Percentiles rank a stretch among this genome's conserved stretches.
Evolutionary conservation across 2,888 invertebrate genomes (phyloP).

Genomic region (Augiades crinisus): DNA sequence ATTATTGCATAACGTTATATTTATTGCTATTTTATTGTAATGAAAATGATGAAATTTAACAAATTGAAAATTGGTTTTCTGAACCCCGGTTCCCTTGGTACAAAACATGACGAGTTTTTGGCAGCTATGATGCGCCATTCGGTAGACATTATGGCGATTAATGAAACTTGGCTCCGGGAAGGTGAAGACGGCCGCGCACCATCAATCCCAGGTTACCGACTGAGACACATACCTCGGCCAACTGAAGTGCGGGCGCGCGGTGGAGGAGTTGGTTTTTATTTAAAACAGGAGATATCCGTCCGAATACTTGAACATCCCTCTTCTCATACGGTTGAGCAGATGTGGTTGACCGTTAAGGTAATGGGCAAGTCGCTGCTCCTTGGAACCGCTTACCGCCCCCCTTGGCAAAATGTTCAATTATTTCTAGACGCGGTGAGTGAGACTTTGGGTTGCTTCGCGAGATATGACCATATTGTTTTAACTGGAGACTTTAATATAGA

Average conservation of each 20-base stretch:
- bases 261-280: not conserved
- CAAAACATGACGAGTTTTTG: not conserved
- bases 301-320: not conserved
- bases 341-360: not conserved
- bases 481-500: no score
- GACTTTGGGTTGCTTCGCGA: not conserved
- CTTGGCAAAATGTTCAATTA: not conserved
- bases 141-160: not conserved
- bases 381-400: not conserved
- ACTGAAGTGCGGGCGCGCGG: not conserved
- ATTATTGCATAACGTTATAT: not conserved
- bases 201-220: no score
- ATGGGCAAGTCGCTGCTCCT: not conserved
- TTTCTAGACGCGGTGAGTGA: not conserved
- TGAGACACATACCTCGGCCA: not conserved
- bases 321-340: not conserved
- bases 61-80: not conserved
- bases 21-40: not conserved
- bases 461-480: not conserved
- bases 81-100: not conserved
- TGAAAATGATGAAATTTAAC: not conserved
- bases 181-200: not conserved
- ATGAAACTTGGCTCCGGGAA: not conserved
- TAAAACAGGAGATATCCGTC: not conserved
- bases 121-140: not conserved